Base-by-base conservation (phyloP, 2,797 vertebrate genomes). In the Pangasius larnaudii region DNA sequence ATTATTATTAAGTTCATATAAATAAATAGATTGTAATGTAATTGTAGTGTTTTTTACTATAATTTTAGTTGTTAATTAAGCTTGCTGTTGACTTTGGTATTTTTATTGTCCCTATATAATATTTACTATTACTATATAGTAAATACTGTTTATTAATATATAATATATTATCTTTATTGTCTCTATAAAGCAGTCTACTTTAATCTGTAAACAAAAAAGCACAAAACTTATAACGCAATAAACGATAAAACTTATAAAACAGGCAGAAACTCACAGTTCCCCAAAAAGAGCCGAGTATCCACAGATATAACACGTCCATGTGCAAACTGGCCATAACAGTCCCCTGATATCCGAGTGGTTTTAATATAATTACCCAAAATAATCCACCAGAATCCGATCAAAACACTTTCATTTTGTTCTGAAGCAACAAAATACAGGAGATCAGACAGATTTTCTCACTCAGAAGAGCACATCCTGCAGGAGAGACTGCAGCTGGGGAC, bases 231-330 rank as follows among this genome's bases (percentile, higher is more conserved):
- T 53, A 36, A 85, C 77, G 14, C 19, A 49, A 78, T 16, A 39
- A 61, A 69, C 74, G 16, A 39, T 53, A 59, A 85, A 69, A 58
- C 13, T 22, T 56, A 22, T 19, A 78, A 39, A 79, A 5, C 42
- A 88, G 51, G 22, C 49, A 88, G 59, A 24, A 83, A 90, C 91
- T 89, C 56, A 91, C 91, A 56, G 86, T 67, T 89, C 75, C 85
- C 86, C 88, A 91, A 51, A 91, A 86, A 88, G 67, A 74, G 24
- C 49, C 8, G 9, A 91, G 49, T 30, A 91, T 82, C 80, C 90
- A 90, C n/a, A 91, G 69, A 80, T 51, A 65, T 30, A 89, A 42
- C n/a, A 9, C 13, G 30, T 22, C 82, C 90, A 86, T 87, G 74
- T 86, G 87, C 51, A 63, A 69, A 56, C 81, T 49, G 8, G 14